Evolutionary conservation across 1,140 invertebrate species (phyloP).

Genomic region (Mizuhopecten yessoensis): DNA sequence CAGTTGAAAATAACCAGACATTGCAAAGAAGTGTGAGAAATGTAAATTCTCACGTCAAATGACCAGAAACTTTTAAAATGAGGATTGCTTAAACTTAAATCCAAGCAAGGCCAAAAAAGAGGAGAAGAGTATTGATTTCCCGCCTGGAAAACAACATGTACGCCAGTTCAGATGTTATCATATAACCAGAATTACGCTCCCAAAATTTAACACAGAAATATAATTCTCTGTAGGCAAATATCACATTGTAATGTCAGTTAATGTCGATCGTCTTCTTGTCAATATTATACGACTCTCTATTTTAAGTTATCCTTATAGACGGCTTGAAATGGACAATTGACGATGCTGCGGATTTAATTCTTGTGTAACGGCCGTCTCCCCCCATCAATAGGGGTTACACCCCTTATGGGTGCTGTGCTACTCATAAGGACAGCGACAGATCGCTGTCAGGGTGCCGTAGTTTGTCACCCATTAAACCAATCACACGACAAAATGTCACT

Average conservation of each 20-base stretch:
- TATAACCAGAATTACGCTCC: neutral
- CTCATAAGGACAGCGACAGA: neutral
- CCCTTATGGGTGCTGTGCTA: neutral
- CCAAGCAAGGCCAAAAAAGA: neutral
- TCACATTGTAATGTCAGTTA: neutral
- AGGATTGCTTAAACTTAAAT: neutral
- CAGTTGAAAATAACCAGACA: neutral
- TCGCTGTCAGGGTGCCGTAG: neutral
- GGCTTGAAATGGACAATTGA: neutral
- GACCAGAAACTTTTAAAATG: neutral
- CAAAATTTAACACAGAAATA: neutral
- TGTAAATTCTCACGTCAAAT: neutral
- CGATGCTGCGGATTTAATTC: neutral
- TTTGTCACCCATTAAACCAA: constrained; percentile 38
- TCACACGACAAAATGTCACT: neutral
- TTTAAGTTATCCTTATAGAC: neutral
- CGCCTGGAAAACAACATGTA: neutral
- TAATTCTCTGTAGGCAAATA: neutral
- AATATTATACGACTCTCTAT: neutral
- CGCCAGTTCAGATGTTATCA: neutral
- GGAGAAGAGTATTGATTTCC: neutral
- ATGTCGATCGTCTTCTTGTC: neutral
- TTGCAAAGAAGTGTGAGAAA: neutral
- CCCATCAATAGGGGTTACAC: constrained; percentile 30
- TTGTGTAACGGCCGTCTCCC: neutral